Evolutionary conservation across 2,888 invertebrate genomes (phyloP), one percentile per base, ranked within the genome.

Genomic region (Rhingia campestris): DNA sequence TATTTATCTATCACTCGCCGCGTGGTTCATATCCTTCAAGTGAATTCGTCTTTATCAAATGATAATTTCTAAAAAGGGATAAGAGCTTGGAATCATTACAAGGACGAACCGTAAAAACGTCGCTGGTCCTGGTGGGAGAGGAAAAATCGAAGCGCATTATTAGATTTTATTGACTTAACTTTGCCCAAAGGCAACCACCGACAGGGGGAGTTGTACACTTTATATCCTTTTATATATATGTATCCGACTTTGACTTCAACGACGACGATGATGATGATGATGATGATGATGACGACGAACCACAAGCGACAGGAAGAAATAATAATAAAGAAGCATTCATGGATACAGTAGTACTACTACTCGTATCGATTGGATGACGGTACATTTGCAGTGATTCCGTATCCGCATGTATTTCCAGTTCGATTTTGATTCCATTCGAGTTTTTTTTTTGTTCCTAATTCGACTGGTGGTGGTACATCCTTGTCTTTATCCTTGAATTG

Each of bases 101-200:
- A 70, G 33, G 59, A 43, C 43, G 53, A 61, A 72, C 81, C 59
- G 47, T 67, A 59, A 76, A 76, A 64, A 56, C 58, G 59, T 61
- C 59, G 22, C 9, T 14, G 14, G 9, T 32, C 47, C 41, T 10
- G 35, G 39, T 1, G 6, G 4, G 2, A n/a, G 49, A 14, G 45
- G 61, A 70, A 70, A 80, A 70, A 84, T 75, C 64, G 80, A 84
- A 80, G 80, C 59, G 74, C 74, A 84, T 74, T 84, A 84, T 84
- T 84, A 74, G 84, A 84, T 84, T 84, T 84, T 84, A 84, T 84
- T 84, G 80, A 84, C 84, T 84, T 84, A 70, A 80, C 70, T 75
- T 75, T 75, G 80, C 80, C 67, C 22, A 10, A 49, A 43, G 74
- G 59, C 22, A 32, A 47, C 10, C 63, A 10, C 39, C 7, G 22